phyloP scores from a whole-genome alignment of 2,113 vertebrate genomes.

The Monarcha castaneiventris region DNA sequence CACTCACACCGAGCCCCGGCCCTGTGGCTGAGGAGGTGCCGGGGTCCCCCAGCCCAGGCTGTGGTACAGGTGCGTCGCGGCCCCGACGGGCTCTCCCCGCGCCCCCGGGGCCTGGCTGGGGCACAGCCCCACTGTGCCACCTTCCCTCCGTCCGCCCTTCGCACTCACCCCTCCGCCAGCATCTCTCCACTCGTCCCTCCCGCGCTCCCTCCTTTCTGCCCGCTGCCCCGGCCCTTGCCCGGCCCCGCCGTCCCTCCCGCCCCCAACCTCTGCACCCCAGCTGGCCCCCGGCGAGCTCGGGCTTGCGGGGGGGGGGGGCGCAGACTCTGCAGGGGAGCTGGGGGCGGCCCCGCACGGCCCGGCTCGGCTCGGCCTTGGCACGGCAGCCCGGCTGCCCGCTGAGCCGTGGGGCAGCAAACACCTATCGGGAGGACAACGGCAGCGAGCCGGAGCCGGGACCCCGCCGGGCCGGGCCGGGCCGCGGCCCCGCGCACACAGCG shows the following conservation, averaged over 20 bases:
- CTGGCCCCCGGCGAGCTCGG: neutral
- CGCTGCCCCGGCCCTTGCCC: neutral
- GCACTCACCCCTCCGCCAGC: neutral
- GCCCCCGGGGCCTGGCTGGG: neutral
- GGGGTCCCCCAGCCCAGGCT: neutral
- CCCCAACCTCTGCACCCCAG: neutral
- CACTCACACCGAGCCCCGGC: neutral
- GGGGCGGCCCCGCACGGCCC: neutral
- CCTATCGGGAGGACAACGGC: neutral
- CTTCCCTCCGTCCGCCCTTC: neutral
- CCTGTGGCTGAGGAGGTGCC: neutral
- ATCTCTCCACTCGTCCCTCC: neutral
- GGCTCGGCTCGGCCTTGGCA: neutral
- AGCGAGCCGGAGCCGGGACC: neutral
- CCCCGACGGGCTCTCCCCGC: neutral
- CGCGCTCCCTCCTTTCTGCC: slow-evolving; percentile 3
- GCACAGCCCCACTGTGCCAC: neutral
- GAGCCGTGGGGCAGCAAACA: neutral
- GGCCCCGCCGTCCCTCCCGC: slow-evolving; percentile 5
- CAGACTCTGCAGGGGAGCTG: neutral
- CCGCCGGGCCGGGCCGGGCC: neutral
- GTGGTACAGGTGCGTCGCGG: neutral
- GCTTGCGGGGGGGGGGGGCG: neutral
- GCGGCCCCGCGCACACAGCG: neutral
- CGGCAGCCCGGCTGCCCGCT: neutral